A percentile compares a stretch with the other conserved stretches of the same genome.
phyloP scores from a whole-genome alignment of 2,888 invertebrate genomes.

The Mycalesis mineus region DNA sequence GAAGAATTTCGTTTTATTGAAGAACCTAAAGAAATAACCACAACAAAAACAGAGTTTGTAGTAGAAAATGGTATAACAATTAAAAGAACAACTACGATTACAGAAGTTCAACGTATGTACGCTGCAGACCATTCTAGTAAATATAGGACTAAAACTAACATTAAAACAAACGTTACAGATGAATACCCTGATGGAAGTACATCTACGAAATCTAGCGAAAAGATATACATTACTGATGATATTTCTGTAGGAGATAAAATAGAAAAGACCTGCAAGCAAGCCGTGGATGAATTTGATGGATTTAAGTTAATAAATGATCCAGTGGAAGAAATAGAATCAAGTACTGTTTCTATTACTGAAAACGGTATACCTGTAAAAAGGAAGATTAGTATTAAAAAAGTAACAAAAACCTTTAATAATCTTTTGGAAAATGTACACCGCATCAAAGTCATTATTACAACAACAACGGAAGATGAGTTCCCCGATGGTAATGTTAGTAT shows the following conservation, averaged over 20 bases:
- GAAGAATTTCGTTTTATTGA: constrained; percentile 10
- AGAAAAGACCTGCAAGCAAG: neutral
- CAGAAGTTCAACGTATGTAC: constrained; percentile 10
- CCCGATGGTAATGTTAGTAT: constrained; percentile 40
- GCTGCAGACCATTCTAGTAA: neutral
- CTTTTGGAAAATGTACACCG: constrained; percentile 30
- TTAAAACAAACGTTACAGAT: constrained; percentile 38
- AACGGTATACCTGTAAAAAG: constrained; percentile 36
- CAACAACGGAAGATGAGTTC: constrained; percentile 39
- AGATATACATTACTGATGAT: constrained; percentile 21
- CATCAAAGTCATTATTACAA: constrained; percentile 37
- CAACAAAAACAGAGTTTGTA: constrained; percentile 12
- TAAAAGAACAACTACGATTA: constrained; percentile 15
- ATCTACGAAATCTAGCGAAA: constrained; percentile 39
- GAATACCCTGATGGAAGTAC: constrained; percentile 41
- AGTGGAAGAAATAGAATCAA: constrained; percentile 26
- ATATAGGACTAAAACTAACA: constrained; percentile 7
- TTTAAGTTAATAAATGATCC: constrained; percentile 31
- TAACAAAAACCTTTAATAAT: constrained; percentile 34
- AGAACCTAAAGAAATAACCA: constrained; percentile 3
- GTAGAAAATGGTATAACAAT: constrained; percentile 12
- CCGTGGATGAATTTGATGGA: constrained; percentile 17
- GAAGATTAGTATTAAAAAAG: constrained; percentile 36
- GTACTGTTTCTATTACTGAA: constrained; percentile 33
- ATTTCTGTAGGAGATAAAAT: neutral